Evolutionary conservation across 2,888 invertebrate genomes (phyloP).

Genomic region (Leuctra nigra): DNA sequence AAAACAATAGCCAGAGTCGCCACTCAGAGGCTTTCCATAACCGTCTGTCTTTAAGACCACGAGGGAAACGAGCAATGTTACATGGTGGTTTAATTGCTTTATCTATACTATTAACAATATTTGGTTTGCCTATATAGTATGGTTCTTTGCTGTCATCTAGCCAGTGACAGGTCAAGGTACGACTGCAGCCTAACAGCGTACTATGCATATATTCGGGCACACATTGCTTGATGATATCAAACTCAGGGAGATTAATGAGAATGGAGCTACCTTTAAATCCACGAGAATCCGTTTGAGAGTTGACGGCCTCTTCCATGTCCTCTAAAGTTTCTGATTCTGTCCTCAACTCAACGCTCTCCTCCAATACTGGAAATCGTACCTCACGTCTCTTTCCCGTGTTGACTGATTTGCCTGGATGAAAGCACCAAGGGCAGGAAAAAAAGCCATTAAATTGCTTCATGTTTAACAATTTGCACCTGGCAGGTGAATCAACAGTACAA

Average conservation of each 20-base stretch:
- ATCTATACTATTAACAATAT: background rate
- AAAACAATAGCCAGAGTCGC: constrained; percentile 20
- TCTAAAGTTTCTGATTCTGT: background rate
- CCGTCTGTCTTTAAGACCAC: constrained; percentile 9
- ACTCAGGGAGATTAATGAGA: background rate
- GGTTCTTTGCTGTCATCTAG: background rate
- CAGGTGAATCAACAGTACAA: background rate
- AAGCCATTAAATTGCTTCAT: too few species aligned
- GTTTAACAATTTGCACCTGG: background rate
- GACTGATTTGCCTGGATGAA: background rate
- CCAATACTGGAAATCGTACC: background rate
- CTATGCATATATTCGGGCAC: background rate
- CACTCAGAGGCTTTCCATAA: constrained; percentile 23
- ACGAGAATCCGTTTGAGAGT: background rate
- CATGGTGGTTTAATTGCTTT: constrained; percentile 9
- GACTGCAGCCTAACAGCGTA: background rate
- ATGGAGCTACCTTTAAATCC: background rate
- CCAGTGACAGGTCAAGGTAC: background rate
- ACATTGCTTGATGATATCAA: background rate
- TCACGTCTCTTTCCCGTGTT: background rate
- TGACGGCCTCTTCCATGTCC: background rate
- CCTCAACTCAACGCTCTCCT: background rate
- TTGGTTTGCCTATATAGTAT: background rate
- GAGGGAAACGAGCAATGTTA: constrained; percentile 5
- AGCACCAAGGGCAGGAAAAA: constrained; percentile 1